Conservation (phyloP, 2,113 vertebrate genomes). For the Salvator merianae region DNA sequence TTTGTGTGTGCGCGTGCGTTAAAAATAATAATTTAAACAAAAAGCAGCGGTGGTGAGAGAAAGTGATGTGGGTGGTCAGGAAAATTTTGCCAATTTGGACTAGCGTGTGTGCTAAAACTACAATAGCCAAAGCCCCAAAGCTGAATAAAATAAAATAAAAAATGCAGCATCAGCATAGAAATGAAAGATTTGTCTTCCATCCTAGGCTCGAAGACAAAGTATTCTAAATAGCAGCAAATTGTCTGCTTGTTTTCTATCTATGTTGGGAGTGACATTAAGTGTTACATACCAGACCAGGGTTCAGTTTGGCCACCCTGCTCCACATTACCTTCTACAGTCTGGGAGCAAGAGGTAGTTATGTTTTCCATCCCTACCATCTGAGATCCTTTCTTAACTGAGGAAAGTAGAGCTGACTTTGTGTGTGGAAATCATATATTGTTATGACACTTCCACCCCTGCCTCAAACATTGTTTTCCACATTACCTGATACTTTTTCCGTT, state of each 20-base stretch:
- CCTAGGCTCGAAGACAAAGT: constrained; percentile 24
- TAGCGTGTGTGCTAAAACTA: constrained; percentile 31
- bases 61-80: neutral
- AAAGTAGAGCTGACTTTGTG: neutral
- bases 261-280: neutral
- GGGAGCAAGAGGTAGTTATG: neutral
- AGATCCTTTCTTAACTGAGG: neutral
- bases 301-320: neutral
- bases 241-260: neutral
- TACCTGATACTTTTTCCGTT: constrained; percentile 22
- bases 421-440: neutral
- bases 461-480: constrained; percentile 41
- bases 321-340: neutral
- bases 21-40: neutral
- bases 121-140: constrained; percentile 23
- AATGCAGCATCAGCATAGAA: constrained; percentile 26
- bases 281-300: neutral
- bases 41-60: constrained; percentile 39
- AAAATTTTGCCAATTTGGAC: neutral
- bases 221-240: constrained; percentile 32
- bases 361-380: neutral
- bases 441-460: constrained; percentile 5
- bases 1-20: too few relatives aligned
- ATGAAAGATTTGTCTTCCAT: constrained; percentile 35
- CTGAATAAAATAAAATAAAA: constrained; percentile 22